phyloP scores from a whole-genome alignment of 2,113 vertebrate species.

The Xyrauchen texanus region DNA sequence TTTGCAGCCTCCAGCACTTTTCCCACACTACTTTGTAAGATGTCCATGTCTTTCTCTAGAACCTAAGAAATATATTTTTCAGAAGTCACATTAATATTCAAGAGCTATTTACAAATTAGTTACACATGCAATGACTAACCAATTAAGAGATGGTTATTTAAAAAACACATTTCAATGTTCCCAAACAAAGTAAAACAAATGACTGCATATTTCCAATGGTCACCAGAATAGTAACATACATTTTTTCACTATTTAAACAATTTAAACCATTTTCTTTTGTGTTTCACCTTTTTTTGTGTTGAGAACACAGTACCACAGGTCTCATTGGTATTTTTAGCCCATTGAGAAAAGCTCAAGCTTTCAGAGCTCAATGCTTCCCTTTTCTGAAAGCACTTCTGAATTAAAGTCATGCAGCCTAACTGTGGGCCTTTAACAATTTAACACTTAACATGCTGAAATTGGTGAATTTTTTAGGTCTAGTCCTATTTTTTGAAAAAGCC shows the following conservation, averaged over 20 bases:
- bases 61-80: conserved; percentile 61
- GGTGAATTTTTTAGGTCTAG: not conserved
- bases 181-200: too few species aligned
- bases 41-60: conserved; percentile 69
- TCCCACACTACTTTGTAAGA: conserved; percentile 62
- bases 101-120: not conserved
- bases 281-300: not conserved
- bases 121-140: not conserved
- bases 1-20: conserved; percentile 72
- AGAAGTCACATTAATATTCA: not conserved
- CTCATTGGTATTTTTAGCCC: conserved; percentile 43
- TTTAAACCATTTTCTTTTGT: too few species aligned
- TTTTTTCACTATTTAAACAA: too few species aligned
- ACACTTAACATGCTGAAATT: conserved; percentile 13
- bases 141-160: too few species aligned
- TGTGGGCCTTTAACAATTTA: not conserved
- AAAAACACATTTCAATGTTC: too few species aligned
- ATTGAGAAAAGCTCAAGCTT: conserved; percentile 12
- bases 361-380: conserved; percentile 37
- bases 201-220: too few species aligned
- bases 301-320: not conserved
- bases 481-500: not conserved
- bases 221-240: too few species aligned
- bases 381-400: conserved; percentile 28
- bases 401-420: not conserved